These are phyloP conservation scores for Chaenocephalus aceratus DNA, from an alignment of 2,113 vertebrate genomes.

Conservation along the genomic window DNA sequence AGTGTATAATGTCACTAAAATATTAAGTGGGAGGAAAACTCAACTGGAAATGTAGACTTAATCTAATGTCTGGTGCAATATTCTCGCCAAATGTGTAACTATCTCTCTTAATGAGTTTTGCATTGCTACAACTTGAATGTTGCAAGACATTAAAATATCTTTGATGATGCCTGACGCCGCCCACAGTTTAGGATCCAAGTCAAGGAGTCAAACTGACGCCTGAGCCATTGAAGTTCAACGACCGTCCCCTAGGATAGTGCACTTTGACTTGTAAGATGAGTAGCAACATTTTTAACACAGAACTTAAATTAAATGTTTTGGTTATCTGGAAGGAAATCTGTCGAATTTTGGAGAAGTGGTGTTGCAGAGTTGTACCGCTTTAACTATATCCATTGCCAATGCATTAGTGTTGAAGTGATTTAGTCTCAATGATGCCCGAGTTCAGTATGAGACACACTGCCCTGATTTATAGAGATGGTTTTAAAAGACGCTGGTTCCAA, in stretches of 20 bases:
- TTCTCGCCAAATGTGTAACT: conserved; percentile 1
- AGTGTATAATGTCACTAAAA: too few species aligned
- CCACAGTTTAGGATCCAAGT: not conserved
- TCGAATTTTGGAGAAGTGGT: not conserved
- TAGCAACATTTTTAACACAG: not conserved
- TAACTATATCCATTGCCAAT: not conserved
- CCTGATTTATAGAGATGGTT: not conserved
- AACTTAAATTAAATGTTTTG: not conserved
- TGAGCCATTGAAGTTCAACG: conserved; percentile 7
- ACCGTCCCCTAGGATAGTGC: conserved; percentile 11
- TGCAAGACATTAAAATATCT: conserved; percentile 8
- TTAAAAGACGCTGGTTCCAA: too few species aligned
- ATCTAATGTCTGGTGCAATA: not conserved
- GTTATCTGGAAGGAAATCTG: not conserved
- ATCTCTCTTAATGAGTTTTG: conserved; percentile 10
- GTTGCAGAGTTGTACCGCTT: not conserved
- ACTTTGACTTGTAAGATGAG: conserved; percentile 48
- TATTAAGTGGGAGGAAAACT: too few species aligned
- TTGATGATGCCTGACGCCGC: conserved; percentile 14
- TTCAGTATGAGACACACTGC: not conserved
- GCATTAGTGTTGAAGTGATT: not conserved
- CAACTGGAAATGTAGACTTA: not conserved
- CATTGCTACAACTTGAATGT: conserved; percentile 12
- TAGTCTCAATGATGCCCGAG: not conserved
- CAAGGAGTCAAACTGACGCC: conserved; percentile 2